phyloP scores from a whole-genome alignment of 2,113 vertebrate species.

The Callopanchax toddi region DNA sequence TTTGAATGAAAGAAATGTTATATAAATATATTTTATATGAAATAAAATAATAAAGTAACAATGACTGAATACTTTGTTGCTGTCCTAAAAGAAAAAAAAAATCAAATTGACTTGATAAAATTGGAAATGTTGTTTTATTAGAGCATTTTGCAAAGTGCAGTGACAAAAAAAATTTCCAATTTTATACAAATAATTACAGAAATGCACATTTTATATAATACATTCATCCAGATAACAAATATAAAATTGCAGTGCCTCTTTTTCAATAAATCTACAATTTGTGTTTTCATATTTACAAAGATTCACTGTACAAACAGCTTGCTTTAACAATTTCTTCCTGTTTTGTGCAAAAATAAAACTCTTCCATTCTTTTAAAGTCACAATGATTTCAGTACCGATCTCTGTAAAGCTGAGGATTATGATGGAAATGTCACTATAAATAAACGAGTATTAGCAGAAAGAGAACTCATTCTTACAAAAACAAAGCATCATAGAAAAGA shows the following conservation, averaged over 20 bases:
- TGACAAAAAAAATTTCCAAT: constrained; percentile 53
- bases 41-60: constrained; percentile 8
- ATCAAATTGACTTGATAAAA: neutral
- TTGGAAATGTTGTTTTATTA: constrained; percentile 57
- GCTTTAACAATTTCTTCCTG: constrained; percentile 22
- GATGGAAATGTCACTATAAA: constrained; percentile 33
- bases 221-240: constrained; percentile 30
- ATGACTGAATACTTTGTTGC: neutral
- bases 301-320: constrained; percentile 41
- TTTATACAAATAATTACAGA: constrained; percentile 55
- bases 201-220: constrained; percentile 40
- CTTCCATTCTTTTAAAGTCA: constrained; percentile 38
- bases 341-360: constrained; percentile 59
- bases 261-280: constrained; percentile 25
- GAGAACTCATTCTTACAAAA: neutral
- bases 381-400: constrained; percentile 62
- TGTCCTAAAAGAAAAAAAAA: constrained; percentile 5
- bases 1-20: constrained; percentile 33
- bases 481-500: neutral
- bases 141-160: constrained; percentile 38
- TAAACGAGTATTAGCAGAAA: constrained; percentile 6
- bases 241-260: constrained; percentile 9
- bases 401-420: constrained; percentile 30
- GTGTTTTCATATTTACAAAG: constrained; percentile 57
- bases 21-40: too few species aligned